Conservation (phyloP, 2,113 vertebrate species). For the Hipposideros armiger region DNA sequence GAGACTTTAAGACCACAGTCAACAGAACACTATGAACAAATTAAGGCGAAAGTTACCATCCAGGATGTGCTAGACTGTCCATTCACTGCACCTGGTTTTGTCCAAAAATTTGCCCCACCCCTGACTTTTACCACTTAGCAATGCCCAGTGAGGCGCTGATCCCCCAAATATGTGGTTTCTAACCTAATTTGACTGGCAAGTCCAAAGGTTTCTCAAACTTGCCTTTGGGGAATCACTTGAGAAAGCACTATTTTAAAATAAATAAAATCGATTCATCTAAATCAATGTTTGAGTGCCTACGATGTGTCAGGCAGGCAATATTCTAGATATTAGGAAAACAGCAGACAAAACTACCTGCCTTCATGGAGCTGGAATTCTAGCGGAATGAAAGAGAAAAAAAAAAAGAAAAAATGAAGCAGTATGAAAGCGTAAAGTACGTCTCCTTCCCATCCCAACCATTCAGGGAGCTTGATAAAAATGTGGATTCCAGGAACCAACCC, state of each 20-base stretch:
- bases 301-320: background rate
- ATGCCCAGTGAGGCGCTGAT: background rate
- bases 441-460: background rate
- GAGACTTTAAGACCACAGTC: background rate
- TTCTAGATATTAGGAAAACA: slow-evolving; percentile 21
- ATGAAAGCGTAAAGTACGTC: background rate
- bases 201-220: background rate
- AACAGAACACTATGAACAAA: background rate
- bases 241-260: background rate
- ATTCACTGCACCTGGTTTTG: background rate
- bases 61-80: background rate
- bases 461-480: background rate
- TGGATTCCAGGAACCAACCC: background rate
- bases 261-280: background rate
- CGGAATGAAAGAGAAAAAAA: background rate
- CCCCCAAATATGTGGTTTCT: background rate
- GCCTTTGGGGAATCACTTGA: background rate
- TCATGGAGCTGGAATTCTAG: background rate
- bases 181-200: background rate
- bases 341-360: background rate
- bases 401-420: background rate
- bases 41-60: background rate
- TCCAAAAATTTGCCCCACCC: background rate
- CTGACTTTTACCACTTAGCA: background rate
- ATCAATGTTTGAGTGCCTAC: background rate